These are phyloP conservation scores for Falco concolor DNA, from an alignment of 2,797 vertebrate genomes.

Conservation along the genomic window DNA sequence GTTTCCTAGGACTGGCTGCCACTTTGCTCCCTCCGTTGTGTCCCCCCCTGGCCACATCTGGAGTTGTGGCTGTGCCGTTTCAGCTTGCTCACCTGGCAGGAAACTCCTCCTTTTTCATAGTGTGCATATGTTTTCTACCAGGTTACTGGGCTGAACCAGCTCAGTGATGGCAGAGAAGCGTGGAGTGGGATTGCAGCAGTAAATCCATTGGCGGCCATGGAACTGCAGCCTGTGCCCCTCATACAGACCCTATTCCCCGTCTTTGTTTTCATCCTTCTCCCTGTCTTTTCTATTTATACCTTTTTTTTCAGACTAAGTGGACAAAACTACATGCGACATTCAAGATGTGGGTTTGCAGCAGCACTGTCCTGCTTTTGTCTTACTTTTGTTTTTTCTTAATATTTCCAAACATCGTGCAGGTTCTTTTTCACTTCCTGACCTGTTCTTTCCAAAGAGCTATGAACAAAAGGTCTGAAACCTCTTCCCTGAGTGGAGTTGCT, in stretches of 20 bases:
- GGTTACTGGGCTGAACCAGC: neutral
- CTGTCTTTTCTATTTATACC: neutral
- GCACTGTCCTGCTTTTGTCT: neutral
- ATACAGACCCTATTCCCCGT: neutral
- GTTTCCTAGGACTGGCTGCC: neutral
- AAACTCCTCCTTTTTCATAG: neutral
- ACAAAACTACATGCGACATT: neutral
- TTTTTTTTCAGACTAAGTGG: neutral
- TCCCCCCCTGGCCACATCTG: rapidly evolving
- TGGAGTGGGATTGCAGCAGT: neutral
- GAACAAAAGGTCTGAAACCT: neutral
- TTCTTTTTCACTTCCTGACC: neutral
- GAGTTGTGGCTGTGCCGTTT: neutral
- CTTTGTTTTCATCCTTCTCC: neutral
- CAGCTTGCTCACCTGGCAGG: neutral
- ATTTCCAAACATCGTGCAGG: rapidly evolving
- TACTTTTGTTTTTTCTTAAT: neutral
- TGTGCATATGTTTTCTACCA: neutral
- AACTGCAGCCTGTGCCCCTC: neutral
- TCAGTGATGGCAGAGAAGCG: rapidly evolving
- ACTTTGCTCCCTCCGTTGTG: rapidly evolving
- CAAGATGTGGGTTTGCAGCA: neutral
- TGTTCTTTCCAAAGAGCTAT: neutral
- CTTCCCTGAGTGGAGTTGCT: neutral
- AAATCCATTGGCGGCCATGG: neutral